These are phyloP conservation scores for Enteromius paludinosus DNA, from an alignment of 2,797 vertebrate species.

Conservation along the genomic window DNA sequence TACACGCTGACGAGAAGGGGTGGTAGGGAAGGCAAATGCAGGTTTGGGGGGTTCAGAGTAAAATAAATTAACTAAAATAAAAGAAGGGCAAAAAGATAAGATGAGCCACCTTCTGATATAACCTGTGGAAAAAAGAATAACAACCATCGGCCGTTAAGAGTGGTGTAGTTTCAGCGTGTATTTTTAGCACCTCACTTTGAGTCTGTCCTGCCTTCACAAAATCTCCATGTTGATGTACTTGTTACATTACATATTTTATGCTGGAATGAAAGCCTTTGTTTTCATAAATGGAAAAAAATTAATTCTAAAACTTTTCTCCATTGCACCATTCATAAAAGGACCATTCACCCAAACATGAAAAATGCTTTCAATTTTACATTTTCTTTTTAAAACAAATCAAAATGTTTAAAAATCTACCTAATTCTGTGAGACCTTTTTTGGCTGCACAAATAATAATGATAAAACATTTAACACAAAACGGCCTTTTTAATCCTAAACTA, in stretches of 20 bases:
- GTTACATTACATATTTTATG: not conserved
- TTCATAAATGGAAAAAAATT: not conserved
- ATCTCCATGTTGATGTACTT: not conserved
- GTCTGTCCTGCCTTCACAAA: slow-evolving; percentile 21
- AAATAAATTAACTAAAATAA: slow-evolving; percentile 53
- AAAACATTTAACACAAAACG: not conserved
- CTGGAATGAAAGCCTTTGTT: not conserved
- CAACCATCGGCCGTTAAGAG: slow-evolving; percentile 47
- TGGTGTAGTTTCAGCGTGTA: slow-evolving; percentile 55
- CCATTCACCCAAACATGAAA: not conserved
- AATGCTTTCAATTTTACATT: no score
- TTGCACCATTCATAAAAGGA: not conserved
- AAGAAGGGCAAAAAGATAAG: slow-evolving; percentile 44
- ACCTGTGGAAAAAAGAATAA: slow-evolving; percentile 66
- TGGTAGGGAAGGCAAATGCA: slow-evolving; percentile 40
- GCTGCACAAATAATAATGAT: not conserved
- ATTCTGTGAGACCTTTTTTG: not conserved
- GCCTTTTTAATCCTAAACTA: not conserved
- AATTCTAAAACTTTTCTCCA: not conserved
- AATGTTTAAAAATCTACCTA: not conserved
- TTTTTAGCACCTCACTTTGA: slow-evolving; percentile 65
- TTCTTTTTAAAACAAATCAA: no score
- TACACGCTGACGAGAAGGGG: slow-evolving; percentile 59
- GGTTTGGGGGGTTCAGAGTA: slow-evolving; percentile 50
- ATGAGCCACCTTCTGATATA: slow-evolving; percentile 60